Percentiles rank a stretch among this genome's conserved stretches.
These are phyloP conservation scores for Glyphotaelius pellucidus DNA, from an alignment of 2,888 invertebrate genomes.

Conservation along the genomic window DNA sequence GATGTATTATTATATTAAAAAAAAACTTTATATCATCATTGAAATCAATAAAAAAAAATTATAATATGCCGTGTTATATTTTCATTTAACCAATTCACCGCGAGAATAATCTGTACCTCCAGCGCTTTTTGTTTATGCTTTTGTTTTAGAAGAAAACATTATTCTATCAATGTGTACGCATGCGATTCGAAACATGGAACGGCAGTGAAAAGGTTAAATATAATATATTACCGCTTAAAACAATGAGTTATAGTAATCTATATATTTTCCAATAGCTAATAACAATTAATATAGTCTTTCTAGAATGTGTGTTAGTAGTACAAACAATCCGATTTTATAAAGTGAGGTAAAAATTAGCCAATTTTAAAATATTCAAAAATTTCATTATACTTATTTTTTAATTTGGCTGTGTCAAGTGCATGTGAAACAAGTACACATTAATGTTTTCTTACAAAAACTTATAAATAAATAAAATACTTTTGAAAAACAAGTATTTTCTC, in stretches of 20 bases:
- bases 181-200: too few species aligned
- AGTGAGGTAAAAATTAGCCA: not conserved
- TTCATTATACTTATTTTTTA: not conserved
- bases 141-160: too few species aligned
- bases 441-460: not conserved
- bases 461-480: not conserved
- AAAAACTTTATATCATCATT: too few species aligned
- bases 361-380: not conserved
- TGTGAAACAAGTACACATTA: not conserved
- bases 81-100: slow-evolving; percentile 2
- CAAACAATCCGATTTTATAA: slow-evolving; percentile 8
- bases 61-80: not conserved
- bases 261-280: slow-evolving; percentile 19
- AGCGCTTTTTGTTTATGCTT: not conserved
- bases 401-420: not conserved
- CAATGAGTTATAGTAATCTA: slow-evolving; percentile 25
- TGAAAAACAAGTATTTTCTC: not conserved
- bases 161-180: too few species aligned
- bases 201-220: not conserved
- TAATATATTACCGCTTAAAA: slow-evolving; percentile 22
- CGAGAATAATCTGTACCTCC: not conserved
- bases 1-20: too few species aligned
- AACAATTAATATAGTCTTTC: slow-evolving; percentile 42
- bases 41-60: too few species aligned
- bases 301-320: slow-evolving; percentile 15